Base-by-base conservation (phyloP, 1,140 invertebrate genomes). In the Anadara kagoshimensis region DNA sequence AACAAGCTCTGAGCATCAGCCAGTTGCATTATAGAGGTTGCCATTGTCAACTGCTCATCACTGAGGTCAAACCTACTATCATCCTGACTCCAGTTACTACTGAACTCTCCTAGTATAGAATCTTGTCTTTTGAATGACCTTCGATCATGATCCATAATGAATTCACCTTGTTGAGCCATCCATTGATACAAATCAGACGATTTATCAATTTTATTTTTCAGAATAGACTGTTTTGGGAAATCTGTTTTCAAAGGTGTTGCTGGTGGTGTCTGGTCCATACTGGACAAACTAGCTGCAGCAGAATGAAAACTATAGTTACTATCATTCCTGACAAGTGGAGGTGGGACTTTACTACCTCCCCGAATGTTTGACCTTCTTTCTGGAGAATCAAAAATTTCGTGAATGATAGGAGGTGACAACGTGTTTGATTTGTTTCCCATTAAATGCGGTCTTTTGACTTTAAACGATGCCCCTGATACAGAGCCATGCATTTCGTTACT, bases 111-210 rank as follows among this genome's bases (percentile, higher is more conserved):
- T 0, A 83, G 67, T 47, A 83, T 74, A 11, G 85, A 85, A 59
- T 87, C 86, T 29, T 85, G 85, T 29, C 82, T 59, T 67, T 75
- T 76, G 16, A 75, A 66, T 24, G 76, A 63, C 24, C 58, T 57
- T 12, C 49, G 51, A 20, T 75, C 77, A 24, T 79, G 68, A 63
- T 64, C 64, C 8, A 75, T 16, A 54, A 82, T 79, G 1, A 76
- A 63, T 44, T 73, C 76, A 49, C 97, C 95, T 80, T 97, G 96
- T 82, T 96, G 95, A 0, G 95, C 94, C 96, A 98, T 97, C 96
- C 96, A 98, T 73, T 86, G 80, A 84, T 98, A 98, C 45, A 98
- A 89, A 90, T 96, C 95, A 86, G 97, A 95, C n/a, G 86, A 82
- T 44, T 87, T 84, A 58, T 85, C 82, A 45, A 84, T 76, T 58